Base-by-base conservation (phyloP, 2,888 invertebrate species). In the Meloe dianella region DNA sequence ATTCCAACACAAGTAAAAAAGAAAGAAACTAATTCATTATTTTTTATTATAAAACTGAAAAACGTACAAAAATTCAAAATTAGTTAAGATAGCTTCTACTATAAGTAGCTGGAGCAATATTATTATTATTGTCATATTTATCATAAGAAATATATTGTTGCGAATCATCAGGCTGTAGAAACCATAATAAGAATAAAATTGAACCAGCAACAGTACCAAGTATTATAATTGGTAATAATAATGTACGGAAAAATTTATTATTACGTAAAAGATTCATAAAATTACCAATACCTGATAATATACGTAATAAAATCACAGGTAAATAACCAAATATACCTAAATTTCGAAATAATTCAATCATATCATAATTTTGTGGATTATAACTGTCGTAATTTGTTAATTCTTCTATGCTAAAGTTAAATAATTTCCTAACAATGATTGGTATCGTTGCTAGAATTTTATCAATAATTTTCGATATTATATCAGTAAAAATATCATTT, bases 181-280 rank as follows among this genome's bases (percentile, higher is more conserved):
- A 83, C 80, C 82, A 84, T 27, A 82, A 76, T 61, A 83, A 71
- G 72, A 83, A 82, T 29, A 83, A 69, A 63, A 82, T 72, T 6
- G 77, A 71, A 12, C 82, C 82, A 22, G 79, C 76, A 22, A 80
- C 78, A 9, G 78, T 41, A 9, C 75, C 61, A 27, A 81, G 61
- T 17, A 82, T 71, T 1, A 78, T 58, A 35, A 73, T 77, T 10
- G 84, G 84, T 14, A 83, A 65, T 47, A 83, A 68, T 68, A 83
- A 82, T 22, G 75, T 79, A 64, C 72, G 82, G 61, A 83, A 75
- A 68, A 84, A 81, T 60, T 74, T 78, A 66, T 80, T 81, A 68
- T 78, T 80, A 61, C 79, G 78, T 61, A 84, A 69, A 64, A 78
- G 71, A 60, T 73, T 77, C 4, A 83, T 57, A 62, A 83, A 79